Conservation (phyloP, 2,113 vertebrate species). For the Cettia cetti region DNA sequence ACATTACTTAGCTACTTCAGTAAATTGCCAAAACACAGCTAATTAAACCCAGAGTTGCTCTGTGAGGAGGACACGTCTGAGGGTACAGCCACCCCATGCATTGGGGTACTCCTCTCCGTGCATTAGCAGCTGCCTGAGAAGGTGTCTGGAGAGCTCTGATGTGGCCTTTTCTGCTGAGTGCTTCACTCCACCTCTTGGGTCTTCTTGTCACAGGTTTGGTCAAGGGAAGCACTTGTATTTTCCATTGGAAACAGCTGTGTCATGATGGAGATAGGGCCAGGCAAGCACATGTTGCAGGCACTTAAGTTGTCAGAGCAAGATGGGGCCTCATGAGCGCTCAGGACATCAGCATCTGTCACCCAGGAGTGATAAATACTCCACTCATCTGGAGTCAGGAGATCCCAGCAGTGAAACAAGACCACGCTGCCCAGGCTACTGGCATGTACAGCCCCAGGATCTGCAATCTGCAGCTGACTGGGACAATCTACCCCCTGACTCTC, state of each 20-base stretch:
- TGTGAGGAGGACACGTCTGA: background rate
- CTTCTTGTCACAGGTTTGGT: background rate
- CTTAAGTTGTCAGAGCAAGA: background rate
- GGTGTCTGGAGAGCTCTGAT: fast-evolving
- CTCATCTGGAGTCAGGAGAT: background rate
- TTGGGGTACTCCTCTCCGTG: background rate
- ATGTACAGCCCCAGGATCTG: background rate
- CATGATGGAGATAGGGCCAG: fast-evolving
- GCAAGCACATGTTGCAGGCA: background rate
- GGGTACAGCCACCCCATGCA: fast-evolving
- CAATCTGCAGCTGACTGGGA: background rate
- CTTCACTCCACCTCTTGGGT: background rate
- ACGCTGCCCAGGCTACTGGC: fast-evolving
- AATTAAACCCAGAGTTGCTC: background rate
- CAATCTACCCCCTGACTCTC: too few relatives aligned
- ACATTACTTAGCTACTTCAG: background rate
- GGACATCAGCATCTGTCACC: background rate
- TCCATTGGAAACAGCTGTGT: background rate
- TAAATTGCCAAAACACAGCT: background rate
- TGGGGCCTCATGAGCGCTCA: fast-evolving
- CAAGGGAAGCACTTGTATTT: background rate
- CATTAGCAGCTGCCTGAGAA: background rate
- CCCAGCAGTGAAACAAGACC: background rate
- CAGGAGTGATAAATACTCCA: background rate
- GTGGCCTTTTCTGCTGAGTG: background rate